Base-by-base conservation (phyloP, 2,888 invertebrate genomes). In the Caenorhabditis sp. region DNA sequence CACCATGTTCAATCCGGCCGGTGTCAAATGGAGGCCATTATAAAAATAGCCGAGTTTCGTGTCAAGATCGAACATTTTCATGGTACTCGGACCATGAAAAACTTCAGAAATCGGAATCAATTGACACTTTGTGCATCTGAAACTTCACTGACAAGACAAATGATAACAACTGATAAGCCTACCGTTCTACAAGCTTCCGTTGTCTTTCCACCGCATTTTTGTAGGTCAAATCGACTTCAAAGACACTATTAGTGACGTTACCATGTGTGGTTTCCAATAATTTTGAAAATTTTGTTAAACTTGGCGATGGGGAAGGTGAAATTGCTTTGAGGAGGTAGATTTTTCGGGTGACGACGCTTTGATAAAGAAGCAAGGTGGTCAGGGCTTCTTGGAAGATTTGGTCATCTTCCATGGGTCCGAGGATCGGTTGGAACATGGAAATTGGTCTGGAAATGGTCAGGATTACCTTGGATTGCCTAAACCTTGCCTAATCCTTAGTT, bases 61-160 rank as follows among this genome's bases (percentile, higher is more conserved):
- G 32, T 13, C 15, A 9, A 24, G 24, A 65, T 65, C 51, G 24
- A 40, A 40, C 40, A 11, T 40, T 40, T 40, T 32, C 9, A n/a
- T n/a, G n/a, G 32, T 32, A 32, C 32, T 32, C n/a, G n/a, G n/a
- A 32, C 32, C 40, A 40, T 32, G 64, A 5, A 68, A 56, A 8
- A 56, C 18, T 11, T 22, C 4, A 1, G 56, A 40, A 18, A 68
- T 24, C 0, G 47, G 28, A 0, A 68, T 56, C 5, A 72, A n/a
- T 18, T 65, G 58, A 37, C 80, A 80, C 35, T 72, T 80, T 1
- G 47, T 1, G 26, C 80, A 80, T 24, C 78, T 78, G 47, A 53
- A 78, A 53, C 4, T 24, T n/a, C n/a, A n/a, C n/a, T n/a, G 24
- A 35, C 13, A 28, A 50, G 24, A 37, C 8, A n/a, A n/a, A n/a